These are phyloP conservation scores for Ptilodon capucinus DNA, from an alignment of 2,888 invertebrate genomes.

Conservation along the genomic window DNA sequence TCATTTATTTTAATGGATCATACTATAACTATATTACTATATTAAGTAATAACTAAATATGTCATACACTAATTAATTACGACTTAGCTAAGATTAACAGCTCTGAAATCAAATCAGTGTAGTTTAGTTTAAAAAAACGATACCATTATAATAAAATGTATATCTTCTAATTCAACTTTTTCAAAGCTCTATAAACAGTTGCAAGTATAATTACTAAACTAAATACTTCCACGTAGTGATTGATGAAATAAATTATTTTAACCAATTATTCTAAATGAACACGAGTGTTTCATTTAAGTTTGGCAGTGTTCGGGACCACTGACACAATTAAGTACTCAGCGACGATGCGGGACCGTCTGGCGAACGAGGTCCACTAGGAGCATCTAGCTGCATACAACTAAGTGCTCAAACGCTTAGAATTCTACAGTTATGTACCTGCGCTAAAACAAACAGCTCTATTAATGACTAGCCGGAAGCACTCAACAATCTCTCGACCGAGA, in stretches of 20 bases:
- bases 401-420: constrained; percentile 28
- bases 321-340: constrained; percentile 59
- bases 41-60: too few species aligned
- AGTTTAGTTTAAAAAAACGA: too few species aligned
- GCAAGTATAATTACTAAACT: too few species aligned
- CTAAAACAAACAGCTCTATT: constrained; percentile 32
- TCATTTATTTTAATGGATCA: too few species aligned
- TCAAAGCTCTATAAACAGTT: too few species aligned
- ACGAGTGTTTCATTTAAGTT: constrained; percentile 51
- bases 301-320: constrained; percentile 34
- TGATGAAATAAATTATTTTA: constrained; percentile 18
- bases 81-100: too few species aligned
- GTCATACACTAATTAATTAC: too few species aligned
- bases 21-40: too few species aligned
- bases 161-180: too few species aligned
- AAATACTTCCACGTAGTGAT: not conserved
- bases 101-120: too few species aligned
- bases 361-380: constrained; percentile 24
- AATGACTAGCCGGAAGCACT: constrained; percentile 25
- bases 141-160: too few species aligned
- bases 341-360: constrained; percentile 31
- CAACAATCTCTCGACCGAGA: constrained; percentile 26
- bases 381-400: constrained; percentile 32
- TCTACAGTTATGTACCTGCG: constrained; percentile 14
- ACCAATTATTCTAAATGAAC: constrained; percentile 27